These are phyloP conservation scores for Corythoichthys intestinalis DNA, from an alignment of 2,113 vertebrate species.

Conservation along the genomic window DNA sequence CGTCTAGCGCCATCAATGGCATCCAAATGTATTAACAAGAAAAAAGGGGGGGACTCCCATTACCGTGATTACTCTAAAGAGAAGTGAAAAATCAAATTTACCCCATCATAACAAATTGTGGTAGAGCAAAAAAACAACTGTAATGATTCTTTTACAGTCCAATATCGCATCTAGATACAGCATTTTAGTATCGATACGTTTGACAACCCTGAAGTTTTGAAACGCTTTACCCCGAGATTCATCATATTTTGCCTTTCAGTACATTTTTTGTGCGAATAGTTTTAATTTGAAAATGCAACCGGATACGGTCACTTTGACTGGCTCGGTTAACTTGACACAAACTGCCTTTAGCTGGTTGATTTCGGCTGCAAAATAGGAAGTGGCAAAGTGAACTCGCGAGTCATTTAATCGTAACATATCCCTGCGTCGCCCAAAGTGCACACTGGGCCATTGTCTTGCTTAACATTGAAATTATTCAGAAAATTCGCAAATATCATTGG, in stretches of 20 bases:
- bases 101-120: too few relatives aligned
- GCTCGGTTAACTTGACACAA: constrained; percentile 13
- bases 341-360: constrained; percentile 27
- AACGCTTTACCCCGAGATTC: neutral
- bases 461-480: neutral
- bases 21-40: too few relatives aligned
- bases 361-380: constrained; percentile 52
- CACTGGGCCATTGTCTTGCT: constrained; percentile 28
- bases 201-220: too few relatives aligned
- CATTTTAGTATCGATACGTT: too few relatives aligned
- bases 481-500: neutral
- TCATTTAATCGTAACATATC: constrained; percentile 30
- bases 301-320: constrained; percentile 12
- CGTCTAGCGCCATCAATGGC: too few relatives aligned
- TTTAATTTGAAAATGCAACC: constrained; percentile 19
- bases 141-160: too few relatives aligned
- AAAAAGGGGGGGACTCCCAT: too few relatives aligned
- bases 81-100: too few relatives aligned
- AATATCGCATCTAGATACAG: too few relatives aligned
- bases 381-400: constrained; percentile 36
- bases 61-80: too few relatives aligned
- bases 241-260: neutral
- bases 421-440: constrained; percentile 38
- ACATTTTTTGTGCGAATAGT: neutral
- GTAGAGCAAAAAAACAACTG: too few relatives aligned